A percentile compares a stretch with the other conserved stretches of the same genome.
Conservation (phyloP, 2,113 vertebrate species). For the Dissostichus mawsoni region DNA sequence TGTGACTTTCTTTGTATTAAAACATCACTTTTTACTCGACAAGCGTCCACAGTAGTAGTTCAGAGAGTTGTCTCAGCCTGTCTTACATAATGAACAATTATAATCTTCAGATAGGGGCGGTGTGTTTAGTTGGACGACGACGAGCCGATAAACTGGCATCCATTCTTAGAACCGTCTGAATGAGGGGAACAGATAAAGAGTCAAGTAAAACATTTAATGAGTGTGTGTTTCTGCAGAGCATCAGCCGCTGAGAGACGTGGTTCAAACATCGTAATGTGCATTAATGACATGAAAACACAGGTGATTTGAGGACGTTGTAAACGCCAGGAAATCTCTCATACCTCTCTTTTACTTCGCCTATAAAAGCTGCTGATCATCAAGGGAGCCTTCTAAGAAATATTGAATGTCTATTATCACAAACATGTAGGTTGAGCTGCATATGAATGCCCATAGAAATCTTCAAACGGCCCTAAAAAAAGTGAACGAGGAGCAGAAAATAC, state of each 20-base stretch:
- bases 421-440: background rate
- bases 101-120: conserved; percentile 66
- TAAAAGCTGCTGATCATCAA: too few relatives aligned
- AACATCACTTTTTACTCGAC: conserved; percentile 32
- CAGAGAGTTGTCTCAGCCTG: conserved; percentile 43
- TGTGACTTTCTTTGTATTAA: conserved; percentile 24
- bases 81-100: conserved; percentile 77
- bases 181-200: conserved; percentile 62
- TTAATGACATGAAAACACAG: too few relatives aligned
- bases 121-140: conserved; percentile 77
- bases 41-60: conserved; percentile 38
- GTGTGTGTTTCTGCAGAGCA: conserved; percentile 38
- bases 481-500: background rate
- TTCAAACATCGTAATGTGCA: conserved; percentile 36
- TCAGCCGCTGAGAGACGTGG: conserved; percentile 55
- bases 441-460: too few relatives aligned
- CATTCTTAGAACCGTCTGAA: conserved; percentile 57
- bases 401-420: background rate
- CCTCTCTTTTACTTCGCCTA: too few relatives aligned
- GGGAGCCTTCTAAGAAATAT: background rate
- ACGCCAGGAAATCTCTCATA: too few relatives aligned
- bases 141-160: conserved; percentile 45
- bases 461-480: too few relatives aligned
- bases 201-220: conserved; percentile 67
- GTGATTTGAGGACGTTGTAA: too few relatives aligned